phyloP scores from a whole-genome alignment of 1,140 invertebrate genomes.

The Eciton burchellii region DNA sequence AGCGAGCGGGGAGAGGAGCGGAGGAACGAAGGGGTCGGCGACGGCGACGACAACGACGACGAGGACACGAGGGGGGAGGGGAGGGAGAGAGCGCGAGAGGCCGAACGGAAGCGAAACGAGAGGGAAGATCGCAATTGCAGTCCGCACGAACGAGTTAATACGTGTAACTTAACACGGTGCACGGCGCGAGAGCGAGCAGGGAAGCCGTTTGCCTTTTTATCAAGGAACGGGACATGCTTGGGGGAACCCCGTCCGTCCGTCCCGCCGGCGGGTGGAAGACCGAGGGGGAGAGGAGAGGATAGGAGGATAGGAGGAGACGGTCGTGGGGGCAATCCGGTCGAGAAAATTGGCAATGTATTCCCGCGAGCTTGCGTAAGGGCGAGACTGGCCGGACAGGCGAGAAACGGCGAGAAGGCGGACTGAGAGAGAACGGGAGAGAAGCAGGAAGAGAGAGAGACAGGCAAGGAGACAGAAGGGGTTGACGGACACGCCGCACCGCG shows the following conservation, averaged over 20 bases:
- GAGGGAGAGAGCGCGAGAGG: conserved; percentile 2
- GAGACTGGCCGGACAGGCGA: neutral
- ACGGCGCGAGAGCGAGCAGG: neutral
- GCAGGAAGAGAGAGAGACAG: neutral
- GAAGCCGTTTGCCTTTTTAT: conserved; percentile 47
- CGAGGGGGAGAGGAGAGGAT: neutral
- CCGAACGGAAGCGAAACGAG: conserved; percentile 42
- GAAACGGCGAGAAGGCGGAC: neutral
- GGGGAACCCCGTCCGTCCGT: too few relatives aligned
- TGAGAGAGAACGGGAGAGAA: neutral
- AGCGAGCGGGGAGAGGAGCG: neutral
- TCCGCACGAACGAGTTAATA: conserved; percentile 30
- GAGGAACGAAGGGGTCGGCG: neutral
- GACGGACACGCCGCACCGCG: neutral
- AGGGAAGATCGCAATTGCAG: conserved; percentile 11
- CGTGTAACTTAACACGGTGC: conserved; percentile 42
- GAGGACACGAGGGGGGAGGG: too few relatives aligned
- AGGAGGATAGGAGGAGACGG: conserved; percentile 11
- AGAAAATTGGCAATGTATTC: conserved; percentile 63
- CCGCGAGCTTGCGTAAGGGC: conserved; percentile 53
- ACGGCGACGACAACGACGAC: too few relatives aligned
- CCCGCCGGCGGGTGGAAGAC: neutral
- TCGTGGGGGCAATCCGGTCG: conserved; percentile 12
- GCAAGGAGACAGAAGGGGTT: neutral
- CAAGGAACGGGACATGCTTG: neutral